A percentile compares a stretch with the other conserved stretches of the same genome.
Conservation (phyloP, 2,113 vertebrate genomes). For the Neoarius graeffei region DNA sequence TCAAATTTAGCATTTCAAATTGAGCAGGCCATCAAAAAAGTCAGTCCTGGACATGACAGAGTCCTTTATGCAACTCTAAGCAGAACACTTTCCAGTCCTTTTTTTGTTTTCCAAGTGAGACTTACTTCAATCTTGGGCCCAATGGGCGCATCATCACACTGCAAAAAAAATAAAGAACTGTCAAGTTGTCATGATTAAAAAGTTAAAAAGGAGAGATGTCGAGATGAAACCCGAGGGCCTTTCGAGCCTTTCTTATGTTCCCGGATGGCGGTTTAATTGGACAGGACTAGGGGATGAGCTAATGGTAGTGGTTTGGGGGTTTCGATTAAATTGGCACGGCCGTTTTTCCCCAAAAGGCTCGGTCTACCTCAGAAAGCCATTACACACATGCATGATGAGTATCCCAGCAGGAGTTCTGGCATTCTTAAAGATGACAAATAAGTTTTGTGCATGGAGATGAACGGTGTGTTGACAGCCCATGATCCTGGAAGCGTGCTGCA, state of each 20-base stretch:
- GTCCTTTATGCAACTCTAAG: background rate
- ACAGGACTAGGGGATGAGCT: conserved; percentile 29
- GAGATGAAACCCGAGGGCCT: conserved; percentile 14
- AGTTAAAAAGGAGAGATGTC: background rate
- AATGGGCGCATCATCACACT: background rate
- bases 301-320: conserved; percentile 16
- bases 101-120: background rate
- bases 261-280: conserved; percentile 18
- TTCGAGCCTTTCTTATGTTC: conserved; percentile 3
- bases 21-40: background rate
- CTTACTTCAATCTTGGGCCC: background rate
- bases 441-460: conserved; percentile 36
- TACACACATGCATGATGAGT: conserved; percentile 29
- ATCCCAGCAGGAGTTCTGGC: conserved; percentile 44
- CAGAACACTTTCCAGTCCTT: background rate
- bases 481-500: conserved; percentile 11
- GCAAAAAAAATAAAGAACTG: conserved; percentile 2
- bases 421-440: conserved; percentile 43
- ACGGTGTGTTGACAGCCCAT: conserved; percentile 36
- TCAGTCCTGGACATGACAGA: background rate
- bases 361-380: conserved; percentile 44
- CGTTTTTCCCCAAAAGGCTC: conserved; percentile 12
- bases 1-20: background rate
- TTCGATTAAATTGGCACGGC: background rate
- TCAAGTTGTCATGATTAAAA: background rate